Evolutionary conservation across 2,888 invertebrate genomes (phyloP).

Genomic region (Chrysotoxum bicinctum): DNA sequence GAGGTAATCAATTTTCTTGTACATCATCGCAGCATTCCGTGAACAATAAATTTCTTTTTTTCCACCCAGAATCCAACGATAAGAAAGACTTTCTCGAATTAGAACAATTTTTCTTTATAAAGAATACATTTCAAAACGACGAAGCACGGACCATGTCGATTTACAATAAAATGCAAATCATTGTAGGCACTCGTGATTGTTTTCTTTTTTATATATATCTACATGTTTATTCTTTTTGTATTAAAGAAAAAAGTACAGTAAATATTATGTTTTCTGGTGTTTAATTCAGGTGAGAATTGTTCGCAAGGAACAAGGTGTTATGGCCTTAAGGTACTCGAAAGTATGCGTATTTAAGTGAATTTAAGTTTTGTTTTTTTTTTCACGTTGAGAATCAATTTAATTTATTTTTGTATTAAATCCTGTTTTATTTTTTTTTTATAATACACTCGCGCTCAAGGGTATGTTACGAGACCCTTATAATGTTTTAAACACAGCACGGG

Average conservation of each 20-base stretch:
- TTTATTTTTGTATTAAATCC: too few relatives aligned
- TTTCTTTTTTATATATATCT: too few relatives aligned
- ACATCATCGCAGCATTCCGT: neutral
- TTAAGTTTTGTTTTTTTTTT: too few relatives aligned
- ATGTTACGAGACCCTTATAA: too few relatives aligned
- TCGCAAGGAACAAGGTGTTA: neutral
- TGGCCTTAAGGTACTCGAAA: neutral
- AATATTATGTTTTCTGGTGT: neutral
- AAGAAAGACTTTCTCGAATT: neutral
- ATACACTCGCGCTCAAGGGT: too few relatives aligned
- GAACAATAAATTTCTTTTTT: neutral
- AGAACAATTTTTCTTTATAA: neutral
- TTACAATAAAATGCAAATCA: neutral
- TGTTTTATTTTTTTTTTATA: too few relatives aligned
- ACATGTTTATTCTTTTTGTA: neutral
- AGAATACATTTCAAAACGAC: neutral
- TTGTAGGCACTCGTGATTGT: neutral
- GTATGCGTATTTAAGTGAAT: too few relatives aligned
- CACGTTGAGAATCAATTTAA: too few relatives aligned
- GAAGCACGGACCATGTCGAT: neutral
- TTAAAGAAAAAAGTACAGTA: neutral
- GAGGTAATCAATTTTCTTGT: neutral
- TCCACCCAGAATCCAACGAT: neutral
- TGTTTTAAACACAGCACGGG: too few relatives aligned
- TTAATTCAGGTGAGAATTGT: neutral